Percentiles rank a stretch among this genome's conserved stretches.
These are phyloP conservation scores for Pampusana beccarii DNA, from an alignment of 2,113 vertebrate genomes.

Conservation along the genomic window DNA sequence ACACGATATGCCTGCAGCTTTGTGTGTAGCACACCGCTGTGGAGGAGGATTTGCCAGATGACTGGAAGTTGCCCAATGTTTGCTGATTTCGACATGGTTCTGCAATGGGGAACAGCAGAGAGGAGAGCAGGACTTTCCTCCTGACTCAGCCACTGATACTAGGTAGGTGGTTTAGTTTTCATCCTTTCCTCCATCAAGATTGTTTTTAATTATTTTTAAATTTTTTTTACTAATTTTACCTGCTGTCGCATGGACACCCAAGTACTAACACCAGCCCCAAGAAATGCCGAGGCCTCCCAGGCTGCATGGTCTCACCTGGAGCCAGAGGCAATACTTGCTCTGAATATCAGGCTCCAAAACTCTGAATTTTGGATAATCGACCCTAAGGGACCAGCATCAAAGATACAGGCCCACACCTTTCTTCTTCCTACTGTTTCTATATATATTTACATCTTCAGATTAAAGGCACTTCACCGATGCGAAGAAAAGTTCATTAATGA, in stretches of 20 bases:
- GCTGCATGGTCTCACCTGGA: background rate
- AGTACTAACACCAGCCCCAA: background rate
- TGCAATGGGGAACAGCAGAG: background rate
- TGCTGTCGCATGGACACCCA: background rate
- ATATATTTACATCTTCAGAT: background rate
- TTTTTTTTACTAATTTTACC: background rate
- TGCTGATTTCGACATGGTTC: conserved; percentile 18
- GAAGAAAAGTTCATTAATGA: background rate
- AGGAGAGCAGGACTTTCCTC: background rate
- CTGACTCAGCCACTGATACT: background rate
- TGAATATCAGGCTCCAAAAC: background rate
- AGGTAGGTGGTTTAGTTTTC: background rate
- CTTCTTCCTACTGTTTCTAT: background rate
- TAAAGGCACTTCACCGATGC: background rate
- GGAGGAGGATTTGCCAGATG: background rate
- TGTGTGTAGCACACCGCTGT: background rate
- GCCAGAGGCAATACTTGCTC: background rate
- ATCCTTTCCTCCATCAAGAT: background rate
- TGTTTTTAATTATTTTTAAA: background rate
- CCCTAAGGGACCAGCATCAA: background rate
- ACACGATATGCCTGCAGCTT: background rate
- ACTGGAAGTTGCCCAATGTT: background rate
- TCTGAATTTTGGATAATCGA: background rate
- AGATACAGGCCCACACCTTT: background rate
- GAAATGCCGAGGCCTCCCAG: background rate